Evolutionary conservation across 2,888 invertebrate genomes (phyloP).

Genomic region (Athrips mouffetella): DNA sequence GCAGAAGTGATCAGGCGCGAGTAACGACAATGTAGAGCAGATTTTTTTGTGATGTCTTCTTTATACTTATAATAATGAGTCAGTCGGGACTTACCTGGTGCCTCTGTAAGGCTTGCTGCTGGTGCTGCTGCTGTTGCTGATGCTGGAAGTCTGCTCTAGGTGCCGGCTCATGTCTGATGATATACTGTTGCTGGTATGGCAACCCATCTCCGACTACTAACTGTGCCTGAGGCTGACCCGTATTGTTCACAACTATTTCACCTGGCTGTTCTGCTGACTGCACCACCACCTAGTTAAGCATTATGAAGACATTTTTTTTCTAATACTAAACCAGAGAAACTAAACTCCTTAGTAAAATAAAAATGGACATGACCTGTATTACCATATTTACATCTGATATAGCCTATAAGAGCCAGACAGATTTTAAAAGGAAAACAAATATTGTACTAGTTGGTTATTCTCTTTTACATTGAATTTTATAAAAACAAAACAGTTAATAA

Average conservation of each 20-base stretch:
- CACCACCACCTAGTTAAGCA: conserved; percentile 64
- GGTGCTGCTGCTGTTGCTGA: conserved; percentile 50
- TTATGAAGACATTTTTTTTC: background rate
- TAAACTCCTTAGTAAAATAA: too few species aligned
- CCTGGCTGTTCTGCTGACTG: conserved; percentile 74
- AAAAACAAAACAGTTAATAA: too few species aligned
- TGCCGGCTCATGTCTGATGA: conserved; percentile 66
- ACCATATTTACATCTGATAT: too few species aligned
- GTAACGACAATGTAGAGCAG: too few species aligned
- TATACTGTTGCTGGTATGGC: conserved; percentile 71
- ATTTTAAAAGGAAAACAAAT: too few species aligned
- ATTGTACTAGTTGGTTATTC: too few species aligned
- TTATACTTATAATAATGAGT: too few species aligned
- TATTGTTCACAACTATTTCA: conserved; percentile 76
- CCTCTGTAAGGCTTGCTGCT: conserved; percentile 54
- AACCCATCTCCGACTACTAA: conserved; percentile 68
- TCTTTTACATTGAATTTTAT: too few species aligned
- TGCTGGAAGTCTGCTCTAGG: conserved; percentile 57
- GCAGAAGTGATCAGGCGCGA: too few species aligned
- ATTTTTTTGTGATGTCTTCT: too few species aligned
- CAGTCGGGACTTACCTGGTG: conserved; percentile 46
- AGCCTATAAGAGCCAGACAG: too few species aligned
- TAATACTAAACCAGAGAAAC: background rate
- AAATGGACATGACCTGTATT: too few species aligned
- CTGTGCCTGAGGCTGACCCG: conserved; percentile 61